Conservation (phyloP, 2,888 invertebrate species). For the Drosophila acutilabella region DNA sequence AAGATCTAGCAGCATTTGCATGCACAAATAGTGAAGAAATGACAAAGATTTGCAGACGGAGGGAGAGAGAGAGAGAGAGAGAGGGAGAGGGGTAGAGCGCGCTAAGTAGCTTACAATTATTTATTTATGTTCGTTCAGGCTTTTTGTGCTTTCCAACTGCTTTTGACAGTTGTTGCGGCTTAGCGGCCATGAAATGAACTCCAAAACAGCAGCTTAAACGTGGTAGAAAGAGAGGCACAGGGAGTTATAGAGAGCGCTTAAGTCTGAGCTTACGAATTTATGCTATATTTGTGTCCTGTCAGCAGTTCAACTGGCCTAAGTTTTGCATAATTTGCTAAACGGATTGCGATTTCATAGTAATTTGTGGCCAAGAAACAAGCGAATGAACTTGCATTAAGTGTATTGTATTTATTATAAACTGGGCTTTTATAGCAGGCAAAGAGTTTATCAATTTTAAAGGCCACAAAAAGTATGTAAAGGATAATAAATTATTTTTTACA, state of each 20-base stretch:
- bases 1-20: constrained; percentile 48
- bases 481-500: too few species aligned
- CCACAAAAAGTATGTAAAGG: neutral
- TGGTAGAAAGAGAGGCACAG: neutral
- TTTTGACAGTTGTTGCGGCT: constrained; percentile 67
- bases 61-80: neutral
- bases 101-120: constrained; percentile 73
- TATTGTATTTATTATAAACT: neutral
- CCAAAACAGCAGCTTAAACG: constrained; percentile 40
- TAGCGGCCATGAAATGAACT: constrained; percentile 61
- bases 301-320: constrained; percentile 16
- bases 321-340: constrained; percentile 56
- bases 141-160: constrained; percentile 45
- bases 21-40: constrained; percentile 40
- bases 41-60: constrained; percentile 6
- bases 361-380: constrained; percentile 3
- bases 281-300: constrained; percentile 21
- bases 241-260: neutral
- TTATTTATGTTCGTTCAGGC: constrained; percentile 61
- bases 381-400: neutral
- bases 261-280: constrained; percentile 7
- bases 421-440: neutral
- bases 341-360: constrained; percentile 30
- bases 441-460: neutral
- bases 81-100: constrained; percentile 16